phyloP scores from a whole-genome alignment of 2,113 vertebrate species.

The Aix galericulata region DNA sequence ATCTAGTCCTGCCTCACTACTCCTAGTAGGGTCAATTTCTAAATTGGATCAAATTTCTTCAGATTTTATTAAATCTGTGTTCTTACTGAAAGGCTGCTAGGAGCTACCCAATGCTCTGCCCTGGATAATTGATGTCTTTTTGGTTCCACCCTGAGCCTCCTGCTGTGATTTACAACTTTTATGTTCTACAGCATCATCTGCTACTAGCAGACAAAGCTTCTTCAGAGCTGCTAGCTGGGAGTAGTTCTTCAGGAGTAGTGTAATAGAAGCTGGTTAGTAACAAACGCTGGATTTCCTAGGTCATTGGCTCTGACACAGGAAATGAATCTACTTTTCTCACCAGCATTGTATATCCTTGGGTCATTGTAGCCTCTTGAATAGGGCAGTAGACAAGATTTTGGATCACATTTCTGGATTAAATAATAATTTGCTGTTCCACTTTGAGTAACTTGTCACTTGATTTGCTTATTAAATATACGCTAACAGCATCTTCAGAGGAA shows the following conservation, averaged over 20 bases:
- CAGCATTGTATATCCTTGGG: not conserved
- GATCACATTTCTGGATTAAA: not conserved
- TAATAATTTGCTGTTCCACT: not conserved
- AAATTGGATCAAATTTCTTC: not conserved
- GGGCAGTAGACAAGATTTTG: not conserved
- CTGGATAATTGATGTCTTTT: not conserved
- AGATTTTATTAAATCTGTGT: fast-evolving
- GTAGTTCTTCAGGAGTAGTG: not conserved
- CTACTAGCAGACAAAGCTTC: not conserved
- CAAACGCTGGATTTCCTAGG: not conserved
- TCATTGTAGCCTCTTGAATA: not conserved
- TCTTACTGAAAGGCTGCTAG: not conserved
- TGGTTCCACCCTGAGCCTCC: fast-evolving
- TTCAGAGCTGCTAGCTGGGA: not conserved
- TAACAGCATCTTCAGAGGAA: not conserved
- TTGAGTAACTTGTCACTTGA: not conserved
- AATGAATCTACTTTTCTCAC: not conserved
- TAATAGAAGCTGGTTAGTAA: not conserved
- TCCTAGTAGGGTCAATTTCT: not conserved
- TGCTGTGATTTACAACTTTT: not conserved
- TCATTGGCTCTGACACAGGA: not conserved
- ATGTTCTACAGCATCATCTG: not conserved
- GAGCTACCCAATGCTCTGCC: not conserved
- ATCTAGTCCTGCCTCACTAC: not conserved
- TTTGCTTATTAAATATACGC: not conserved